These are phyloP conservation scores for Thereva unica DNA, from an alignment of 2,888 invertebrate genomes.

Conservation along the genomic window DNA sequence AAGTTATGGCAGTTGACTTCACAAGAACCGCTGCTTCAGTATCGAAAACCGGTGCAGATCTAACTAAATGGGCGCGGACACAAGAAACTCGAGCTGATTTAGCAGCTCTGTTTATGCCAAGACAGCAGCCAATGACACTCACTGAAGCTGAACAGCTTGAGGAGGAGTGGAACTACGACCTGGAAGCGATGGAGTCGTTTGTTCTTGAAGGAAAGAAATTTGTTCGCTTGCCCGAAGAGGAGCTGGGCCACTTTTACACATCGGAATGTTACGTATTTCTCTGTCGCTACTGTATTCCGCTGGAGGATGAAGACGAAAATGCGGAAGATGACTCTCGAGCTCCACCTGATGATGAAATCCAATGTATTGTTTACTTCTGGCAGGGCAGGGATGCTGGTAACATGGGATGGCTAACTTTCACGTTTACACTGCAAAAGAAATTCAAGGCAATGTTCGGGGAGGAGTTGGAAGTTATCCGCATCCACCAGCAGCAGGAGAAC, in stretches of 20 bases:
- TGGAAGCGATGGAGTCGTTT: slow-evolving; percentile 97
- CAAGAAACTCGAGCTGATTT: slow-evolving; percentile 93
- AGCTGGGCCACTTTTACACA: slow-evolving; percentile 88
- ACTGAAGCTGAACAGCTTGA: slow-evolving; percentile 85
- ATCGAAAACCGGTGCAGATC: slow-evolving; percentile 92
- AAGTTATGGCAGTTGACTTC: slow-evolving; percentile 98
- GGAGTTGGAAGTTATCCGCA: slow-evolving; percentile 91
- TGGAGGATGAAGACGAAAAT: slow-evolving; percentile 67
- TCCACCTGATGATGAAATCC: slow-evolving; percentile 63
- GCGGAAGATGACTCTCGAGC: slow-evolving; percentile 55
- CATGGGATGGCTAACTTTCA: slow-evolving; percentile 99
- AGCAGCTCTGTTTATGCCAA: slow-evolving; percentile 91
- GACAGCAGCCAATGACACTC: slow-evolving; percentile 85
- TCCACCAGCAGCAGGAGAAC: slow-evolving; percentile 98
- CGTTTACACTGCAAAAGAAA: slow-evolving; percentile 92
- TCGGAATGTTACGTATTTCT: slow-evolving; percentile 97
- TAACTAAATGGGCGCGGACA: slow-evolving; percentile 86
- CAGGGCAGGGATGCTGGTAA: slow-evolving; percentile 96
- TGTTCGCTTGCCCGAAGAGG: slow-evolving; percentile 93
- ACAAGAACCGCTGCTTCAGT: slow-evolving; percentile 98
- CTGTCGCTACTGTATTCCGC: slow-evolving; percentile 90
- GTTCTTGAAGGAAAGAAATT: slow-evolving; percentile 96
- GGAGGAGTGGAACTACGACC: slow-evolving; percentile 97
- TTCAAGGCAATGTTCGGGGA: slow-evolving; percentile 87
- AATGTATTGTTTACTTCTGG: slow-evolving; percentile 99